Conservation (phyloP, 1,140 invertebrate genomes). For the Bombus turneri region DNA sequence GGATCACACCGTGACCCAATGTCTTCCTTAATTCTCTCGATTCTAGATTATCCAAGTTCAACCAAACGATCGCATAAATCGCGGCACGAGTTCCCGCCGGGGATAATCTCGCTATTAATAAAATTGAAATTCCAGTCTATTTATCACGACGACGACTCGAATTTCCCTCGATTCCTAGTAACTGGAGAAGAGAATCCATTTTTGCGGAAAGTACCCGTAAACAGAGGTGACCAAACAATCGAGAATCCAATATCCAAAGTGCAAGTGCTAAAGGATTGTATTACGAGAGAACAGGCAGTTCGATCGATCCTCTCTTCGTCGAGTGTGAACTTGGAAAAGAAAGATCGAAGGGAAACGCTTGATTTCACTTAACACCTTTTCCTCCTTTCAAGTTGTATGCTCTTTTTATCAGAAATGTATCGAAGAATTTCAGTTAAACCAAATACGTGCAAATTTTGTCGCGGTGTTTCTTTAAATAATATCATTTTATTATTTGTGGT, state of each 20-base stretch:
- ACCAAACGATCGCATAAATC: constrained; percentile 5
- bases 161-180: neutral
- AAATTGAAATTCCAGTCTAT: neutral
- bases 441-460: neutral
- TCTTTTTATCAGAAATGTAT: neutral
- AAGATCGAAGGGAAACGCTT: neutral
- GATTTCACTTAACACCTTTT: neutral
- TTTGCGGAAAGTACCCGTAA: neutral
- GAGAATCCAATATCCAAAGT: constrained; percentile 31
- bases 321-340: neutral
- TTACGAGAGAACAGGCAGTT: neutral
- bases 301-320: constrained; percentile 14
- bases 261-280: constrained; percentile 9
- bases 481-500: neutral
- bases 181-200: neutral
- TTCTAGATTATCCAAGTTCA: neutral
- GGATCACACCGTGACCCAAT: constrained; percentile 5
- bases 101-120: neutral
- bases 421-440: neutral
- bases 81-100: neutral
- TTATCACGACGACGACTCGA: neutral
- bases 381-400: neutral
- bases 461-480: neutral
- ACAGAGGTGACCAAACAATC: neutral
- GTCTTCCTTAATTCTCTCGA: constrained; percentile 20